Evolutionary conservation across 1,140 invertebrate species (phyloP), one percentile per base, ranked within the genome.

Genomic region (Drosophila teissieri): DNA sequence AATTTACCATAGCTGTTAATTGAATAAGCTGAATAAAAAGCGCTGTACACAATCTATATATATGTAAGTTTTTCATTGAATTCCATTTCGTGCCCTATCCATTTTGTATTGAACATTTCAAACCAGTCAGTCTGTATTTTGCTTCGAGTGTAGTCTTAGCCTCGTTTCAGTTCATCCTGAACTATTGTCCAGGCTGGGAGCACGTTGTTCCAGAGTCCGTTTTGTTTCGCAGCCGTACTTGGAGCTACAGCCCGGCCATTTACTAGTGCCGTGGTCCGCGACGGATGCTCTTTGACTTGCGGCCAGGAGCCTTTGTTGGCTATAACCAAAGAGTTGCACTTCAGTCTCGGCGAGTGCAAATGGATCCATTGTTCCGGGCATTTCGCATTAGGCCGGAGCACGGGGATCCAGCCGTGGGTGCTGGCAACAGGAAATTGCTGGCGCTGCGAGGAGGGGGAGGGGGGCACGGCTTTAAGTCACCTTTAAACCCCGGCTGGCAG

Each of bases 201-300:
- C 48, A 48, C 79, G 88, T 86, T 88, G 84, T 89, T 73, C 34
- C 70, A 49, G 54, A 65, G 61, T 61, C 63, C 64, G 74, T 84
- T 73, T 70, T 86, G 84, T 65, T 78, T 39, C 37, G 51, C 57
- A 76, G 74, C 74, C 60, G 46, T 54, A 40, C 55, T n/a, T 5
- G 14, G 15, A 46, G 58, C 65, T 42, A 17, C 3, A 65, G 58
- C 63, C 31, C 49, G 57, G 81, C 77, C 67, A 84, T 84, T 84
- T 80, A 85, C 65, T 46, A 63, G 76, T 63, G 45, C 54, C 54
- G 39, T 42, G 57, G 63, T 61, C 46, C 53, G 62, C 68, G 61
- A 63, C 84, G 83, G 83, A 83, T 88, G 83, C 73, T 61, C 76
- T 88, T 80, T 88, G 84, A 89, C 76, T 73, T 79, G 65, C 45